Conservation (phyloP, 2,797 vertebrate species). For the Natrix natrix region DNA sequence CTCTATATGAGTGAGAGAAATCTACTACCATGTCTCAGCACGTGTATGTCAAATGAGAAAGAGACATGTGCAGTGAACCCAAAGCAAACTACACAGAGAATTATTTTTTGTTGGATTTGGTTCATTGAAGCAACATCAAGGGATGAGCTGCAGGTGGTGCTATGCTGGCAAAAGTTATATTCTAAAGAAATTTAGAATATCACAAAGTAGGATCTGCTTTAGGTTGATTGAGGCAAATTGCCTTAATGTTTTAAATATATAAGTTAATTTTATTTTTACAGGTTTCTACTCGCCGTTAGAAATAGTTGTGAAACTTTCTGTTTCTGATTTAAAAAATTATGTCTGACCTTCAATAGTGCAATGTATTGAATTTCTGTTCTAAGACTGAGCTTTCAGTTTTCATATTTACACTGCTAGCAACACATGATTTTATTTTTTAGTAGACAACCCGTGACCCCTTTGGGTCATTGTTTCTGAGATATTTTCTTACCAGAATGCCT, state of each 20-base stretch:
- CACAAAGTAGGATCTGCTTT: neutral
- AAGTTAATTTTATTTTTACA: neutral
- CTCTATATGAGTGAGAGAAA: neutral
- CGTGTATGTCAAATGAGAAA: neutral
- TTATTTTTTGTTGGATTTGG: neutral
- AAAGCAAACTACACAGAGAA: neutral
- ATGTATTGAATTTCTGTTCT: neutral
- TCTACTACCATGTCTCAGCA: neutral
- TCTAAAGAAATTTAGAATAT: neutral
- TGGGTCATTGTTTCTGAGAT: neutral
- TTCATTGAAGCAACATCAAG: neutral
- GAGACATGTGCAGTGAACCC: neutral
- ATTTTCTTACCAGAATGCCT: neutral
- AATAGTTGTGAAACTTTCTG: neutral
- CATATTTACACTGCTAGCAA: neutral
- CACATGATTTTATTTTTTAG: neutral
- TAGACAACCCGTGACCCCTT: neutral
- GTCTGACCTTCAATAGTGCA: neutral
- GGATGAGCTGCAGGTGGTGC: neutral
- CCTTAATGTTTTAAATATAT: neutral
- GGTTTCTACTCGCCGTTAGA: neutral
- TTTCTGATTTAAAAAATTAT: no score
- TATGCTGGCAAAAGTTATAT: neutral
- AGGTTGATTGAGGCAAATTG: neutral
- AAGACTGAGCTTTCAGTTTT: neutral